A percentile compares a stretch with the other conserved stretches of the same genome.
phyloP scores from a whole-genome alignment of 1,140 invertebrate genomes.

The Cylas formicarius region DNA sequence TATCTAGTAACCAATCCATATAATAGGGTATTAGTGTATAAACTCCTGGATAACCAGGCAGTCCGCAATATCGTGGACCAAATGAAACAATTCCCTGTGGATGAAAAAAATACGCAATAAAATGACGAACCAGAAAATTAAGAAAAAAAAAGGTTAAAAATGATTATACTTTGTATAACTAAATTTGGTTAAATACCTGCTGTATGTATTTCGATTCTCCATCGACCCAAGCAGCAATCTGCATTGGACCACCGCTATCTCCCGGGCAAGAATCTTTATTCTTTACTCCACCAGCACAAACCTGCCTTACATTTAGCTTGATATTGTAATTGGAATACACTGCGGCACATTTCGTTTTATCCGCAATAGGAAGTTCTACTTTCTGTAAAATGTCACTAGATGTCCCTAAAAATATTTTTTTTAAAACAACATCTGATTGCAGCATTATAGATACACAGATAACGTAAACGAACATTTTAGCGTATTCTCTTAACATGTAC shows the following conservation, averaged over 20 bases:
- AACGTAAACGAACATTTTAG: too few species aligned
- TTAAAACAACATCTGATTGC: too few species aligned
- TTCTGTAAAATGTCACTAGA: constrained; percentile 46
- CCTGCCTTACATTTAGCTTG: constrained; percentile 31
- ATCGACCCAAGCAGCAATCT: constrained; percentile 32
- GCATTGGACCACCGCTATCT: constrained; percentile 54
- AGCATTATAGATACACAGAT: too few species aligned
- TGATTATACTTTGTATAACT: too few species aligned
- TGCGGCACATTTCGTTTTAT: constrained; percentile 41
- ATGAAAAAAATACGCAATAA: background rate
- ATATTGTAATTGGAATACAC: constrained; percentile 33
- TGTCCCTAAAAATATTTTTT: constrained; percentile 27
- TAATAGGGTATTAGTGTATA: constrained; percentile 54
- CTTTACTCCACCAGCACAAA: constrained; percentile 45
- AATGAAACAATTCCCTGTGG: constrained; percentile 44
- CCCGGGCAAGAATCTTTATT: constrained; percentile 48
- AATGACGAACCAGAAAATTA: too few species aligned
- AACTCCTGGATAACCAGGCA: constrained; percentile 51
- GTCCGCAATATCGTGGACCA: constrained; percentile 46
- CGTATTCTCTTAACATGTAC: too few species aligned
- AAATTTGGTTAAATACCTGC: too few species aligned
- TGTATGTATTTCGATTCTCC: constrained; percentile 28
- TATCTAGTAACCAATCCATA: constrained; percentile 49
- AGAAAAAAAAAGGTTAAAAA: too few species aligned
- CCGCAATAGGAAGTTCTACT: constrained; percentile 45